Percentiles rank a stretch among this genome's conserved stretches.
Evolutionary conservation across 1,140 invertebrate genomes (phyloP).

Genomic region (Ceratina calcarata): DNA sequence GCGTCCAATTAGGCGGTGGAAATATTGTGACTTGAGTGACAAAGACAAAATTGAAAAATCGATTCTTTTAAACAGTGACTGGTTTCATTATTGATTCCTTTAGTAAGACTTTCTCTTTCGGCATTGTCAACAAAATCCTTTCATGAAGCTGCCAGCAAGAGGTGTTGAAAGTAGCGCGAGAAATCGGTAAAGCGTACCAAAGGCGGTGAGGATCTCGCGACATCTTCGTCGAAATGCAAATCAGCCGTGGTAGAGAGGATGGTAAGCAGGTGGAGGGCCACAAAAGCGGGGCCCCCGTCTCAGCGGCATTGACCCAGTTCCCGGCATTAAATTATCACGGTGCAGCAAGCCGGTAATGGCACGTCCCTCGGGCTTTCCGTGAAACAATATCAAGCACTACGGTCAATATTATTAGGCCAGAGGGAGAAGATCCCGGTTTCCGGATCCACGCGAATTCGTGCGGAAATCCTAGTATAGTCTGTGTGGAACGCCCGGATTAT

Average conservation of each 20-base stretch:
- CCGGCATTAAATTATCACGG: constrained; percentile 62
- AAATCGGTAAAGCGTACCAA: not conserved
- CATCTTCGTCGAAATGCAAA: constrained; percentile 54
- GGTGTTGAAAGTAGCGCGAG: not conserved
- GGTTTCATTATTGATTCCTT: no score
- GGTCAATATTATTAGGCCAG: constrained; percentile 53
- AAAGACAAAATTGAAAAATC: no score
- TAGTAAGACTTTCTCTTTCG: no score
- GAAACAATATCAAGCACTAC: constrained; percentile 57
- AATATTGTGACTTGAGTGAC: no score
- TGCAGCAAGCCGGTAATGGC: constrained; percentile 55
- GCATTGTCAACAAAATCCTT: no score
- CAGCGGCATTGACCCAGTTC: constrained; percentile 64
- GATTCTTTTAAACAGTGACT: no score
- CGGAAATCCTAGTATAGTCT: not conserved
- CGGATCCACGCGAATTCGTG: not conserved
- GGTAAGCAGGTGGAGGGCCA: not conserved
- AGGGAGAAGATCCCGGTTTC: constrained; percentile 23
- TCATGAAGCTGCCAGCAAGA: no score
- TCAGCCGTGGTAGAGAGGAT: constrained; percentile 10
- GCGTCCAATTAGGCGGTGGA: not conserved
- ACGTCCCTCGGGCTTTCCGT: constrained; percentile 46
- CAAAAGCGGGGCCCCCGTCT: constrained; percentile 56
- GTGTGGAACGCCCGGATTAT: not conserved
- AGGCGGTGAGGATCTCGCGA: not conserved